Base-by-base conservation (phyloP, 92 coral and sea anemone species). In the Bergia sp. region DNA sequence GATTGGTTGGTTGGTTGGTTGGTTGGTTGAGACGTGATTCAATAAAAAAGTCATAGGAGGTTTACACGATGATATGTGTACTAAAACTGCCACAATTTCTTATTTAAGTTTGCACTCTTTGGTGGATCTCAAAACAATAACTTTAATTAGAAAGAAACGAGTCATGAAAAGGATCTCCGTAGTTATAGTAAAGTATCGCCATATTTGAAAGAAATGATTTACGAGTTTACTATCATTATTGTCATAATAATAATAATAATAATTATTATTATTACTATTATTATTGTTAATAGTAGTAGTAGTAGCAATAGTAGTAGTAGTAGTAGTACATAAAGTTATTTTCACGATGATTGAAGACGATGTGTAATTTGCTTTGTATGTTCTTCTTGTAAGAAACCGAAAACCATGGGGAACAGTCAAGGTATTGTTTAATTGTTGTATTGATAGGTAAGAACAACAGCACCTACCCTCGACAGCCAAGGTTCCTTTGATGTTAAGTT, bases 391-490 rank as follows among this genome's bases (percentile, higher is more conserved):
- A 11, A 11, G 58, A 53, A 53, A 11, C 58, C 16, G 18, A 53
- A 53, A 53, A 3, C 1, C 1, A 18, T 61, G 7, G 69, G 20
- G 20, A 18, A 23, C 18, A 61, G 67, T 20, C 67, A 20, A 5
- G 21, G 67, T 61, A 18, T 61, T 1, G 11, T 16, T 0, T 18
- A 61, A 5, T 1, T 1, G 18, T 42, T 72, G 42, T 8, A 37
- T 43, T n/a, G 1, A 3, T n/a, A 7, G 15, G 15, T 1, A 73
- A 11, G 38, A 65, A 16, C 13, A 15, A 41, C 20, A 42, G 41
- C 55, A 77, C 85, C 67, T 78, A 93, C 96, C 96, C 76, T 93
- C 96, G 9, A 93, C 91, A 41, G 78, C 80, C 21, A 93, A 72
- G 57, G 91, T 75, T 65, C 47, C 91, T 82, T 82, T 71, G 40